These are phyloP conservation scores for Cynopterus sphinx DNA, from an alignment of 2,797 vertebrate genomes.

Conservation along the genomic window DNA sequence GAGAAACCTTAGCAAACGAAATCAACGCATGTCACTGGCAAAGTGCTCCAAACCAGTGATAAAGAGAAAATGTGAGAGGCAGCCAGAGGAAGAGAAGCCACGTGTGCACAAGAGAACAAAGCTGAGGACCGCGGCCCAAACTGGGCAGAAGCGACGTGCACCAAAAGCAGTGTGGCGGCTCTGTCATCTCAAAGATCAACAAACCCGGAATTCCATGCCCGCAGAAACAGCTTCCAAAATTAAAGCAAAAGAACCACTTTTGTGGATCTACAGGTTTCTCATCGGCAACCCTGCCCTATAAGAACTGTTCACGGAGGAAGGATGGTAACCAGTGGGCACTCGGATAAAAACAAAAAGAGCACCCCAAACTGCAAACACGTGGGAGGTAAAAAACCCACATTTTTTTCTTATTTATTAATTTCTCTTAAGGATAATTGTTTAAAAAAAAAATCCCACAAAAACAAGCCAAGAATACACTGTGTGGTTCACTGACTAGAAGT, in stretches of 20 bases:
- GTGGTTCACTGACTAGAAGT: neutral
- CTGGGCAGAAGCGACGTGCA: accelerated
- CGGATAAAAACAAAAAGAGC: neutral
- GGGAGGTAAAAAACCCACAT: neutral
- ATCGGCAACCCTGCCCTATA: neutral
- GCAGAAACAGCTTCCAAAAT: neutral
- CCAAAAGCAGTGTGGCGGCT: no score
- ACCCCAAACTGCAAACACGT: neutral
- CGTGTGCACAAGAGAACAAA: neutral
- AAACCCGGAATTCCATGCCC: neutral
- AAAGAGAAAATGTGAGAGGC: neutral
- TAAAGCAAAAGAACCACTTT: neutral
- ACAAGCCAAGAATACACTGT: neutral
- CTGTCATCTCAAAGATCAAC: neutral
- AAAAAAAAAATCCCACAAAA: neutral
- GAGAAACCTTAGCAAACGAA: neutral
- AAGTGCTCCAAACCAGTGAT: neutral
- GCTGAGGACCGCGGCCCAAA: no score
- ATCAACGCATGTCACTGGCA: no score
- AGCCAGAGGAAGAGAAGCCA: neutral
- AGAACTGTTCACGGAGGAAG: neutral
- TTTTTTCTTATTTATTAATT: neutral
- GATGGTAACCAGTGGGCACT: neutral
- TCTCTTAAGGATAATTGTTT: neutral
- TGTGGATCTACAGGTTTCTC: no score